Percentiles rank a stretch among this genome's conserved stretches.
These are phyloP conservation scores for Neuroscelio doddi DNA, from an alignment of 2,888 invertebrate species.

Conservation along the genomic window DNA sequence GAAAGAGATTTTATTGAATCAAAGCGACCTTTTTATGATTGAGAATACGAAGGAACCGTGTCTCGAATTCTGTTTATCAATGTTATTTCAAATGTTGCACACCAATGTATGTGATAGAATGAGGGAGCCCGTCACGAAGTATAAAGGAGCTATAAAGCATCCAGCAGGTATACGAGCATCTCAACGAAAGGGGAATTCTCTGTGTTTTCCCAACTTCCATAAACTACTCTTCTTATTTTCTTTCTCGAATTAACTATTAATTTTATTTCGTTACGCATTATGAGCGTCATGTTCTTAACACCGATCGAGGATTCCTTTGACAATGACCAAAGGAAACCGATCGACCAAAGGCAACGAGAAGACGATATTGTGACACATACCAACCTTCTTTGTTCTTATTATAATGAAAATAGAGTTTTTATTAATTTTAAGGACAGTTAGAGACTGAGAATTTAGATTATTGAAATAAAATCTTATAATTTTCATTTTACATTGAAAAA, in stretches of 20 bases:
- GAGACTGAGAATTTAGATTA: too few species aligned
- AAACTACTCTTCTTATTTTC: slow-evolving; percentile 14
- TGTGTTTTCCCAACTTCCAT: slow-evolving; percentile 11
- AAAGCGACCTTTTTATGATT: slow-evolving; percentile 1
- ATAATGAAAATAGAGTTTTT: too few species aligned
- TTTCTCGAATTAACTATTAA: slow-evolving; percentile 20
- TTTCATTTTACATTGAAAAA: too few species aligned
- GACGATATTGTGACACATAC: slow-evolving; percentile 25
- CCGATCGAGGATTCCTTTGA: slow-evolving; percentile 32
- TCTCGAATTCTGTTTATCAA: slow-evolving; percentile 32
- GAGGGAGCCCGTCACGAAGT: slow-evolving; percentile 39
- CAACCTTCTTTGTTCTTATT: slow-evolving; percentile 17
- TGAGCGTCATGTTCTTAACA: slow-evolving; percentile 29
- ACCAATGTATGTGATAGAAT: slow-evolving; percentile 24
- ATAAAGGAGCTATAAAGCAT: slow-evolving; percentile 56
- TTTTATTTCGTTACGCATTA: slow-evolving; percentile 31
- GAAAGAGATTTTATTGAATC: neutral
- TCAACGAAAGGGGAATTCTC: slow-evolving; percentile 13
- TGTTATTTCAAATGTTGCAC: slow-evolving; percentile 27
- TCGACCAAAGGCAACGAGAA: slow-evolving; percentile 35
- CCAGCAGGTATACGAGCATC: slow-evolving; percentile 31
- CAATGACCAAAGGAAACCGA: slow-evolving; percentile 28
- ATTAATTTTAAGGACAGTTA: too few species aligned
- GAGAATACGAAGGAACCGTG: neutral
- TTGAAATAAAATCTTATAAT: too few species aligned